Conservation (phyloP, 2,113 vertebrate species). For the Corythoichthys intestinalis region DNA sequence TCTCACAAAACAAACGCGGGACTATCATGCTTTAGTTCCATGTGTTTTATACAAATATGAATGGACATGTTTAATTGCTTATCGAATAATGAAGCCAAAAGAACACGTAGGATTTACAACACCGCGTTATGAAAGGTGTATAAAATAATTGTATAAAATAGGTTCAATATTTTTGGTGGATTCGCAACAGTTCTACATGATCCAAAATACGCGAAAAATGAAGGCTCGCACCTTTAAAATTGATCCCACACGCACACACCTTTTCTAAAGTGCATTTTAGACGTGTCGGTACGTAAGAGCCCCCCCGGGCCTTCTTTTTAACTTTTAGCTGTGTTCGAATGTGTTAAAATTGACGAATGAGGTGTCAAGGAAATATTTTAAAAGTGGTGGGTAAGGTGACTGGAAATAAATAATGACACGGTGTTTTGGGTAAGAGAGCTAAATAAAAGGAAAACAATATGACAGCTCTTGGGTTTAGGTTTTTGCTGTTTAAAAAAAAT, state of each 20-base stretch:
- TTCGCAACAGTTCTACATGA: background rate
- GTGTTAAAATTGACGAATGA: background rate
- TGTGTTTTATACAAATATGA: background rate
- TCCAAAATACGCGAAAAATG: conserved; percentile 1
- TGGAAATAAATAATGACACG: background rate
- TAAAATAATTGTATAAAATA: background rate
- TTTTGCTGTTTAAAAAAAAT: background rate
- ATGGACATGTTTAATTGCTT: background rate
- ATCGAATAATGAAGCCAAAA: background rate
- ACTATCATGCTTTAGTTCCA: background rate
- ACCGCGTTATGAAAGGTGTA: background rate
- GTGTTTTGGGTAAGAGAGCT: conserved; percentile 8
- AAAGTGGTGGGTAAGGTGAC: conserved; percentile 2
- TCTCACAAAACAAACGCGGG: background rate
- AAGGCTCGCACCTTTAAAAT: conserved; percentile 16
- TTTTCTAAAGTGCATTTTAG: background rate
- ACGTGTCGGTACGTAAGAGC: conserved; percentile 17
- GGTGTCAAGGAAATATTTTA: conserved; percentile 47
- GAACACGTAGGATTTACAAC: background rate
- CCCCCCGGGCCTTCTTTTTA: conserved; percentile 6
- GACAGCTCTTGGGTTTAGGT: background rate
- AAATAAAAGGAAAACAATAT: background rate
- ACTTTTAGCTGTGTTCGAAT: conserved; percentile 26
- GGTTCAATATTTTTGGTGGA: background rate
- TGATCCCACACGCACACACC: background rate